These are phyloP conservation scores for Sesamia nonagrioides DNA, from an alignment of 1,140 invertebrate species.

Conservation along the genomic window DNA sequence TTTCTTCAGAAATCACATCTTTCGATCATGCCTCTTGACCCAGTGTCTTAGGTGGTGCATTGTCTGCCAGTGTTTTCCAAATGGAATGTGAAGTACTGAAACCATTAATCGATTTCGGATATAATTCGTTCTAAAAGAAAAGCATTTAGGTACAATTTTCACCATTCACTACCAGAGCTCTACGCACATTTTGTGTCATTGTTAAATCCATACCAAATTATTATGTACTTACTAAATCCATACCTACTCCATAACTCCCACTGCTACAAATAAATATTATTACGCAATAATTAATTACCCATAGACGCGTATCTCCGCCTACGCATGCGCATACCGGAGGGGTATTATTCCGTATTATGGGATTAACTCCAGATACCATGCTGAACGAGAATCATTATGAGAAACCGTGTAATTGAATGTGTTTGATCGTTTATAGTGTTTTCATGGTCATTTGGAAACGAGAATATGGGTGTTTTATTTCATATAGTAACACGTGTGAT, in stretches of 20 bases:
- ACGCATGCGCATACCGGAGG: conserved; percentile 5
- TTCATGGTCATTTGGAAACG: not conserved
- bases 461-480: not conserved
- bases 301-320: not conserved
- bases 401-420: conserved; percentile 27
- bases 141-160: too few species aligned
- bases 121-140: too few species aligned
- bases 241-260: not conserved
- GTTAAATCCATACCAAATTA: too few species aligned
- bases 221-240: not conserved
- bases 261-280: not conserved
- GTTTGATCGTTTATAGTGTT: not conserved
- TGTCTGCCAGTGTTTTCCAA: too few species aligned
- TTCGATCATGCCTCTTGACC: too few species aligned
- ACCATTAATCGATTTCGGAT: too few species aligned
- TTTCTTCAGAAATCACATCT: too few species aligned
- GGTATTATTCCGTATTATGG: conserved; percentile 15
- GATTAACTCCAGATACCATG: not conserved
- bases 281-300: conserved; percentile 30
- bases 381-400: not conserved
- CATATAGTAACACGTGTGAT: not conserved
- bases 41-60: too few species aligned
- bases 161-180: too few species aligned
- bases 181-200: too few species aligned
- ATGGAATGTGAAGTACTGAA: too few species aligned